phyloP scores from a whole-genome alignment of 2,113 vertebrate genomes.

The Gobiocypris rarus region DNA sequence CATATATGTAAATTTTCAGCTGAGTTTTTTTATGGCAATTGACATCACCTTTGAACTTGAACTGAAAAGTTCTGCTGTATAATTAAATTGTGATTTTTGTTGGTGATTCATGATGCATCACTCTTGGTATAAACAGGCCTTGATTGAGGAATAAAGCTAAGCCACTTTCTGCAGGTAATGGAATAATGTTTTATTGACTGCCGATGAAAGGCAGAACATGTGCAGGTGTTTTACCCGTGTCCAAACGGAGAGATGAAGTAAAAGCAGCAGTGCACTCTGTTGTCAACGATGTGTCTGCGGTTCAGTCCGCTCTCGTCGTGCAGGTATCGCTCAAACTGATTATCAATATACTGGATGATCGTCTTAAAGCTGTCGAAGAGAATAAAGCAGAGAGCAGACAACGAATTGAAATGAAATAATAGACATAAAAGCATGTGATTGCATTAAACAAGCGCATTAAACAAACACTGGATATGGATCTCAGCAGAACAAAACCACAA shows the following conservation, averaged over 20 bases:
- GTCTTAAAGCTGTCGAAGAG: conserved; percentile 82
- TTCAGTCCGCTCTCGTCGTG: conserved; percentile 88
- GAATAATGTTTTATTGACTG: neutral
- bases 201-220: neutral
- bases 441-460: neutral
- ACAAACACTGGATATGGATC: neutral
- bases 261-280: conserved; percentile 89
- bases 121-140: neutral
- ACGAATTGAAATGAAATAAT: conserved; percentile 24
- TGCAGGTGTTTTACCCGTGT: conserved; percentile 79
- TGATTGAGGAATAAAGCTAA: neutral
- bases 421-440: conserved; percentile 35
- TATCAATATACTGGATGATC: conserved; percentile 89
- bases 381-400: conserved; percentile 44
- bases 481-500: neutral
- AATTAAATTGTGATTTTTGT: neutral
- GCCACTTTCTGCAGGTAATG: neutral
- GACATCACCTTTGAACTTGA: neutral
- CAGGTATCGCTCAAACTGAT: conserved; percentile 87
- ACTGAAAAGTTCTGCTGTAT: neutral
- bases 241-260: conserved; percentile 94
- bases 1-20: no score
- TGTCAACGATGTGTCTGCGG: conserved; percentile 88
- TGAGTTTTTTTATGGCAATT: neutral
- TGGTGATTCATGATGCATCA: neutral